Conservation (phyloP, 2,113 vertebrate species). For the Lathamus discolor region DNA sequence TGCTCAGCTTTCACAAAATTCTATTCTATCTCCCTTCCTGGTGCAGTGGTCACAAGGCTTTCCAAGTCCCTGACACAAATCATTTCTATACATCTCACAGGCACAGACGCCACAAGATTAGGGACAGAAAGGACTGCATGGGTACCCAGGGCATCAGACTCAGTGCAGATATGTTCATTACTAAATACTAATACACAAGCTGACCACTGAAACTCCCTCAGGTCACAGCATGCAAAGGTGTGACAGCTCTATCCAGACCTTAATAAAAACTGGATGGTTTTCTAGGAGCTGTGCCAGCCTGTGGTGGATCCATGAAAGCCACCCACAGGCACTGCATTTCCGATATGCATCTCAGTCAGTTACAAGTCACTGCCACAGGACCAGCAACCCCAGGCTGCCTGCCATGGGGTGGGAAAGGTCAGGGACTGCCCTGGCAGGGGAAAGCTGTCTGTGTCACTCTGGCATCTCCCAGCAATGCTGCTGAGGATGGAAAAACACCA, state of each 20-base stretch:
- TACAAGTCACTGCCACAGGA: not conserved
- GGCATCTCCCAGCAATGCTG: not conserved
- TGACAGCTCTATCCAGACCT: not conserved
- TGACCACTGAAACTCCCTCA: not conserved
- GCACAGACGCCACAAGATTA: not conserved
- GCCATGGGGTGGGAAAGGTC: not conserved
- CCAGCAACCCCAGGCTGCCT: not conserved
- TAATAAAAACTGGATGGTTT: not conserved
- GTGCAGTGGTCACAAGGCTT: too few species aligned
- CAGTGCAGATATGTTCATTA: not conserved
- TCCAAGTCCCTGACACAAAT: too few species aligned
- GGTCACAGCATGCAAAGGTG: not conserved
- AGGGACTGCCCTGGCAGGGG: not conserved
- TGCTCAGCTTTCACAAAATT: too few species aligned
- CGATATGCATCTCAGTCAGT: rapidly evolving
- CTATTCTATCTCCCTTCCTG: too few species aligned
- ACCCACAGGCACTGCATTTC: not conserved
- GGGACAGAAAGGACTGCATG: not conserved
- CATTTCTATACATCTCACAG: too few species aligned
- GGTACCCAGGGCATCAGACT: not conserved
- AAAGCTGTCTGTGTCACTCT: not conserved
- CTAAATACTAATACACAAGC: not conserved
- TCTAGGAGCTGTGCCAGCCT: not conserved
- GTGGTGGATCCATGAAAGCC: not conserved
- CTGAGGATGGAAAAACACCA: not conserved